These are phyloP conservation scores for Proisotoma minuta DNA, from an alignment of 2,888 invertebrate genomes.

Conservation along the genomic window DNA sequence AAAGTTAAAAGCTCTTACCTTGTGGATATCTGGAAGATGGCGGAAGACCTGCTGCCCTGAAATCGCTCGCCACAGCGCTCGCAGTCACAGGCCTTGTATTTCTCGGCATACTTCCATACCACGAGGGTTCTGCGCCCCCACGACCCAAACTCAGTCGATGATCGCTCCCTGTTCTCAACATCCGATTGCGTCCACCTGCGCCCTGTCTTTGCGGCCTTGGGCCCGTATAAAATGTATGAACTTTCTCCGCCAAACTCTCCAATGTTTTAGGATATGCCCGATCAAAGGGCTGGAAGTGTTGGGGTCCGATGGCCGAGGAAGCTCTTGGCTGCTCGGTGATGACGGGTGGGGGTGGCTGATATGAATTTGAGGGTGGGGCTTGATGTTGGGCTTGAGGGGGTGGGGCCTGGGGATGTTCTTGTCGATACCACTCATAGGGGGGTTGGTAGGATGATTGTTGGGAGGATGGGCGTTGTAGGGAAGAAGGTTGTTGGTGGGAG, in stretches of 20 bases:
- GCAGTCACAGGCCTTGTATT: constrained; percentile 29
- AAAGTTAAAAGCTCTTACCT: constrained; percentile 29
- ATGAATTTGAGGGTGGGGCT: constrained; percentile 55
- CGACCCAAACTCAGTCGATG: constrained; percentile 59
- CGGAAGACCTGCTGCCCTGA: constrained; percentile 30
- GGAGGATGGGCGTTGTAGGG: constrained; percentile 37
- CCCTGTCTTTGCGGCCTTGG: constrained; percentile 43
- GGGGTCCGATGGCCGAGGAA: constrained; percentile 60
- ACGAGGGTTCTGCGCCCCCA: constrained; percentile 32
- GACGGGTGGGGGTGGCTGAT: constrained; percentile 73
- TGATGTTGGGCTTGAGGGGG: not conserved
- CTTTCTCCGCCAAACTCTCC: constrained; percentile 87
- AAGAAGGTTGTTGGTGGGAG: constrained; percentile 21
- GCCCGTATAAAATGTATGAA: constrained; percentile 78
- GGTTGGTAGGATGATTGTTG: constrained; percentile 41
- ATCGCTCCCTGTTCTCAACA: constrained; percentile 82
- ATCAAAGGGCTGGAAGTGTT: constrained; percentile 83
- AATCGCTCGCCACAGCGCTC: constrained; percentile 17
- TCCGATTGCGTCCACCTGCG: constrained; percentile 38
- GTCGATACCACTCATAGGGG: constrained; percentile 43
- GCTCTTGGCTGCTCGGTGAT: constrained; percentile 85
- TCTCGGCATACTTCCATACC: constrained; percentile 47
- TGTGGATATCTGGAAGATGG: constrained; percentile 42
- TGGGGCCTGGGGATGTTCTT: constrained; percentile 25
- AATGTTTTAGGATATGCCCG: constrained; percentile 79